phyloP scores from a whole-genome alignment of 1,140 invertebrate species.

The Patella vulgata region DNA sequence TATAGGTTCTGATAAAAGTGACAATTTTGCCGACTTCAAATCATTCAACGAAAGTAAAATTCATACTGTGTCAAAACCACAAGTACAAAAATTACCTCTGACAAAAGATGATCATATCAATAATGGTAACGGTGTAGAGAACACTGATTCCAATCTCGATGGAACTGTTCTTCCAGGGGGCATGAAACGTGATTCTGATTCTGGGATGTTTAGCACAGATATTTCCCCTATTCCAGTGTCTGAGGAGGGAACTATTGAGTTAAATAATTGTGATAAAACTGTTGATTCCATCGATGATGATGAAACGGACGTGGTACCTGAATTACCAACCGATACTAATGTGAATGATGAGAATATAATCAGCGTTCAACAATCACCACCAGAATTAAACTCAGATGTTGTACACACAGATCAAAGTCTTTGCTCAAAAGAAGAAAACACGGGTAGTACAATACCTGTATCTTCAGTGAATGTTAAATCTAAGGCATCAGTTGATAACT shows the following conservation, averaged over 20 bases:
- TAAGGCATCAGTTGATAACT: neutral
- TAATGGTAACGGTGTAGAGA: too few species aligned
- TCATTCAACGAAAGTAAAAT: conserved; percentile 11
- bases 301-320: too few species aligned
- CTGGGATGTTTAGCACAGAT: conserved; percentile 47
- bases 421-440: too few species aligned
- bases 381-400: neutral
- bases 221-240: conserved; percentile 42
- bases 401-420: too few species aligned
- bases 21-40: conserved; percentile 38
- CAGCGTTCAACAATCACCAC: neutral
- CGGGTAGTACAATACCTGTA: too few species aligned
- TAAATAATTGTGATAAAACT: conserved; percentile 19
- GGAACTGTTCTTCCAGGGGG: too few species aligned
- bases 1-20: conserved; percentile 16
- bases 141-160: neutral
- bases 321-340: neutral
- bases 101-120: neutral
- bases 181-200: conserved; percentile 45
- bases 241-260: conserved; percentile 14
- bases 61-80: conserved; percentile 3
- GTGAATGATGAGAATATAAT: neutral
- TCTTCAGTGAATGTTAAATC: too few species aligned
- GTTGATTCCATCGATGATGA: conserved; percentile 14
- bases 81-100: conserved; percentile 6